Evolutionary conservation across 2,113 vertebrate species (phyloP).

Genomic region (Stegostoma tigrinum): DNA sequence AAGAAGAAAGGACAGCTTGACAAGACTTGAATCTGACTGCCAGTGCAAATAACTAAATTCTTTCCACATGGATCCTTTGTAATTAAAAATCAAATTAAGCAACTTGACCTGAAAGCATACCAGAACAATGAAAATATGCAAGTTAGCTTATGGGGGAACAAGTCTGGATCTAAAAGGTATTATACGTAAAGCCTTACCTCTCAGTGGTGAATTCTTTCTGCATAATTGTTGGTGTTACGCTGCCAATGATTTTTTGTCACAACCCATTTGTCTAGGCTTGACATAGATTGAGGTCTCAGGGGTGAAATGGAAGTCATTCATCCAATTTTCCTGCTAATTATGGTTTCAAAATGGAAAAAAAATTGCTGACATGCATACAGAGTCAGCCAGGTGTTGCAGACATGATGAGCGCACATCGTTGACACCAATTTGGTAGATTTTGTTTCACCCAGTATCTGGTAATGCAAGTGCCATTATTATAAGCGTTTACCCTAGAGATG

Average conservation of each 20-base stretch:
- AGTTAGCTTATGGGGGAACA: background rate
- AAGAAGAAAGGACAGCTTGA: background rate
- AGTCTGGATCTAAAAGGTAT: background rate
- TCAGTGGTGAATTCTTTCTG: background rate
- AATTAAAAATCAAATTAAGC: slow-evolving; percentile 3
- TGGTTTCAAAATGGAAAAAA: background rate
- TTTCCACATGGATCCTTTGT: background rate
- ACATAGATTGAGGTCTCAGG: background rate
- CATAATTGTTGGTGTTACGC: background rate
- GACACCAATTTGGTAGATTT: background rate
- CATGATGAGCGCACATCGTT: background rate
- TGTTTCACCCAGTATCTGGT: background rate
- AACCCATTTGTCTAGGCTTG: background rate
- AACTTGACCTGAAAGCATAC: background rate
- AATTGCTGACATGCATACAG: background rate
- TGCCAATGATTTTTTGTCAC: background rate
- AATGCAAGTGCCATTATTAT: background rate
- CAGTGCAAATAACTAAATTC: background rate
- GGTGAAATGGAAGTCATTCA: background rate
- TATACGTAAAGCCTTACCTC: background rate
- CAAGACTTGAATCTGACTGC: background rate
- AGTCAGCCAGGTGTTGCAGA: background rate
- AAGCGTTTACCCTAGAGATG: background rate
- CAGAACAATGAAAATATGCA: background rate
- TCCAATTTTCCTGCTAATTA: slow-evolving; percentile 1